Evolutionary conservation across 2,113 vertebrate species (phyloP).

Genomic region (Trogon surrucura): DNA sequence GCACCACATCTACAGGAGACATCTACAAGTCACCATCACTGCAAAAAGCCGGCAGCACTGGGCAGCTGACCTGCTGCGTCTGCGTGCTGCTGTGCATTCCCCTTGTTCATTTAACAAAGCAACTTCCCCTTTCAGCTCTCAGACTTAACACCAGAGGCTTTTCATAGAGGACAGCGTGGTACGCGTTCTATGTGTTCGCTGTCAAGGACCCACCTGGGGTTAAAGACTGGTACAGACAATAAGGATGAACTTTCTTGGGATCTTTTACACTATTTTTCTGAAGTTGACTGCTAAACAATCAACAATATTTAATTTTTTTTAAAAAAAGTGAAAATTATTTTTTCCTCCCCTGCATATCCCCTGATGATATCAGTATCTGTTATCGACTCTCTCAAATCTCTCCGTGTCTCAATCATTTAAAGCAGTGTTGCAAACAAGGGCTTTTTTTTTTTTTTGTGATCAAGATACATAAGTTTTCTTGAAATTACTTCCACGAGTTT

Average conservation of each 20-base stretch:
- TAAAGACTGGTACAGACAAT: not conserved
- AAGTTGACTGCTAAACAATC: not conserved
- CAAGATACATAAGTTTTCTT: not conserved
- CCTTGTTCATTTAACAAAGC: not conserved
- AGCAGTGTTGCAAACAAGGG: not conserved
- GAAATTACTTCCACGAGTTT: not conserved
- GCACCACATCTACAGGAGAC: no score
- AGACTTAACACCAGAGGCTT: not conserved
- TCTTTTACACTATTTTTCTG: not conserved
- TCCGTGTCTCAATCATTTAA: not conserved
- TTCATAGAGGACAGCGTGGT: not conserved
- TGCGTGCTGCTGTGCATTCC: not conserved
- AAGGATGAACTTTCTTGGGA: not conserved
- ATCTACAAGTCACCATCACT: not conserved
- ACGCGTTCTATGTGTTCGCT: fast-evolving
- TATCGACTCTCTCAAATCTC: not conserved
- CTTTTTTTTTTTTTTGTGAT: not conserved
- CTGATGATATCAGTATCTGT: not conserved
- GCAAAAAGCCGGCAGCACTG: not conserved
- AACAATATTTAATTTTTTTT: not conserved
- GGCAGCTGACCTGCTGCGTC: not conserved
- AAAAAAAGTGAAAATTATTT: not conserved
- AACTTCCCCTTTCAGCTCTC: not conserved
- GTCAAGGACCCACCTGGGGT: not conserved
- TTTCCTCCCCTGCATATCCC: not conserved